Evolutionary conservation across 2,888 invertebrate genomes (phyloP), one percentile per base, ranked within the genome.

Genomic region (Dasysyrphus tricinctus): DNA sequence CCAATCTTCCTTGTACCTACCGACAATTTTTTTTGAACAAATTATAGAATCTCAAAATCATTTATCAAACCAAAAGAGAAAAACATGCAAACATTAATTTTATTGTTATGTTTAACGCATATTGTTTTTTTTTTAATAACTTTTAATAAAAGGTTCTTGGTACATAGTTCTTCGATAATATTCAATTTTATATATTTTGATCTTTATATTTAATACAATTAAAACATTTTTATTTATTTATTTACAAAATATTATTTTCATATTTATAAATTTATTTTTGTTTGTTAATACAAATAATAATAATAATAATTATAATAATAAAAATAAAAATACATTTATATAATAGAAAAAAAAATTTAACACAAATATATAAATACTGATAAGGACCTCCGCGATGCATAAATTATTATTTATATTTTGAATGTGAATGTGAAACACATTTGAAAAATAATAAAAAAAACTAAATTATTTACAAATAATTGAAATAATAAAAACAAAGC

Each of bases 311-410:
- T 2, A 24, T 59, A 77, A 49, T 59, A 61, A 61, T 47, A 51
- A 61, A 37, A 51, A 54, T 70, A 67, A 54, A 57, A 57, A 57
- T 32, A 73, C 54, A 54, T 44, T 74, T 69, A 32, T 44, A 54
- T 24, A 49, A 29, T 39, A 67, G 42, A 61, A 69, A 65, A 59
- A 47, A 65, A 63, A 78, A 69, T 37, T 69, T 59, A 83, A 79
- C 69, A 79, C 83, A 83, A 79, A 79, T 70, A 79, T 83, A 83
- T 79, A 83, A 83, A 83, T 83, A 83, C 83, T 83, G 83, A 79
- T 83, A 83, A 79, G 74, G 61, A 75, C 75, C 79, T 79, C 75
- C 63, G 74, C 70, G 70, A 63, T 70, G 12, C 61, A 49, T 49
- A 75, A 67, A 78, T 51, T 57, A 29, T 12, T n/a, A 72, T 73